Percentiles rank a stretch among this genome's conserved stretches.
Evolutionary conservation across 2,797 vertebrate species (phyloP).

Genomic region (Gobio occitaniae): DNA sequence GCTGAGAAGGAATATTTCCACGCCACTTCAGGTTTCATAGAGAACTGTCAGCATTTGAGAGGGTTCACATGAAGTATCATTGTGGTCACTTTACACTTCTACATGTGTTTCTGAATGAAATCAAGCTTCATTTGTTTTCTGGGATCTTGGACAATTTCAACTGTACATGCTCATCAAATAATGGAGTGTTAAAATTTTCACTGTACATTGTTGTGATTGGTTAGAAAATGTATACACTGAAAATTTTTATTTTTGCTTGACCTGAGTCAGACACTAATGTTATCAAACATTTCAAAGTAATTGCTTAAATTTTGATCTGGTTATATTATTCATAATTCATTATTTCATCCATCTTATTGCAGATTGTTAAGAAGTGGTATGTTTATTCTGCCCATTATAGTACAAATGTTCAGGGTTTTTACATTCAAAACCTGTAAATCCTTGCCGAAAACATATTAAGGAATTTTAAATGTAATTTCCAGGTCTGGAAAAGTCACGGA

Average conservation of each 20-base stretch:
- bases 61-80: not conserved
- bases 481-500: not conserved
- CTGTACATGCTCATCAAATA: not conserved
- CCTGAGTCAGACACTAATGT: too few species aligned
- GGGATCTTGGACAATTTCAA: not conserved
- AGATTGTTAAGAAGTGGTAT: not conserved
- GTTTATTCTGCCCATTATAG: not conserved
- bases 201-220: not conserved
- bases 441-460: not conserved
- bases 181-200: not conserved
- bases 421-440: not conserved
- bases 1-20: conserved; percentile 1
- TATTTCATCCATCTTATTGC: not conserved
- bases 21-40: conserved; percentile 2
- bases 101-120: not conserved
- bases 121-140: not conserved
- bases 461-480: not conserved
- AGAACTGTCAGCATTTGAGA: not conserved
- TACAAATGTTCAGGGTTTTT: not conserved
- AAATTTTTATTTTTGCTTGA: too few species aligned
- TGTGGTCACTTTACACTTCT: not conserved
- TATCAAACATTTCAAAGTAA: not conserved
- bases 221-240: not conserved
- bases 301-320: not conserved
- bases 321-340: not conserved